Evolutionary conservation across 92 coral and sea anemone genomes (phyloP), one percentile per base, ranked within the genome.

Genomic region (Parazoanthus darwini): DNA sequence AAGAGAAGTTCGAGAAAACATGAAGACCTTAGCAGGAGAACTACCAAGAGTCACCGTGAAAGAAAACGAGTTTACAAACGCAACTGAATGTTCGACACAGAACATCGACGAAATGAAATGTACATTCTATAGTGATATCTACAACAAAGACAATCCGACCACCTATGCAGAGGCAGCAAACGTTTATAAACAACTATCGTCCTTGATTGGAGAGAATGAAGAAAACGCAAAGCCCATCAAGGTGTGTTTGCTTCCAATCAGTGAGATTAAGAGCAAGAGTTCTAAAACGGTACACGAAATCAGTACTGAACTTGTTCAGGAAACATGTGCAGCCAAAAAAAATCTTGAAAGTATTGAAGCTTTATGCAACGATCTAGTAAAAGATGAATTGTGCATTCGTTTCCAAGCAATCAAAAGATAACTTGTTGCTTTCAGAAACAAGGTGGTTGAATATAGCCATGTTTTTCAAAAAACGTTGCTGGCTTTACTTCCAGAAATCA

Each of bases 191-290:
- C 89, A 86, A 76, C 82, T 90, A 56, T 80, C 87, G 13, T 80
- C 90, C 39, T 25, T 90, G 71, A 74, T 90, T 75, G 92, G 88
- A 39, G 90, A 74, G 70, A 90, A 90, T 46, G 90, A 87, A 37
- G 86, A 90, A 71, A 54, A 71, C 38, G 92, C 89, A 86, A 78
- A 86, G 23, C 81, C 89, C 33, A 29, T 88, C n/a, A 42, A 37
- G 36, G 90, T 88, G 29, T 65, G 43, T 16, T 67, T 88, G 79
- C 66, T 71, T 65, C 90, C 90, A 23, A 65, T 88, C 56, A 79
- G 90, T 67, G 74, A 79, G 23, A 66, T 88, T 38, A 88, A 84
- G 29, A 46, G 79, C 85, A 84, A 82, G 36, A 37, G 23, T n/a
- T 68, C 82, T 23, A 51, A 75, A 67, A 80, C 39, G 82, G 87